phyloP scores from a whole-genome alignment of 2,113 vertebrate genomes.

The Prietella phreatophila region DNA sequence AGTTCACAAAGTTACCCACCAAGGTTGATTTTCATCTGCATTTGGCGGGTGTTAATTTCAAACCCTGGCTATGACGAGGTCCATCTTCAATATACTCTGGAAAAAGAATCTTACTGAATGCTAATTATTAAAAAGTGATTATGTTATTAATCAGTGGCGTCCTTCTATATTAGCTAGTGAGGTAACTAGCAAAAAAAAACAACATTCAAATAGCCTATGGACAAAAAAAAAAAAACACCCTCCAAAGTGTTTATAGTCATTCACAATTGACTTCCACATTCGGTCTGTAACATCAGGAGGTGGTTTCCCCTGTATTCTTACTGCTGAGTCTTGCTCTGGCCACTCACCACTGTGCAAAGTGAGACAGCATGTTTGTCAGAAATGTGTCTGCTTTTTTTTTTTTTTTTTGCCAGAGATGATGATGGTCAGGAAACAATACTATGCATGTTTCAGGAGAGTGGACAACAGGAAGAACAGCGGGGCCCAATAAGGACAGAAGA shows the following conservation, averaged over 20 bases:
- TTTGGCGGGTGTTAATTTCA: too few species aligned
- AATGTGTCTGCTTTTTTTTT: background rate
- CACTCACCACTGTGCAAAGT: background rate
- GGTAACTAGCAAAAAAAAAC: background rate
- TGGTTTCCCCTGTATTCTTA: background rate
- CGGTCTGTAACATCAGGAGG: background rate
- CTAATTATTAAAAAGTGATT: background rate
- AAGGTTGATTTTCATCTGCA: too few species aligned
- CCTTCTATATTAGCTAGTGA: background rate
- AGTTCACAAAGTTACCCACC: too few species aligned
- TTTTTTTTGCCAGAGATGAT: background rate
- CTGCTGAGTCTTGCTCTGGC: background rate
- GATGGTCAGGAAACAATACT: background rate
- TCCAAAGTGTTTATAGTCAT: background rate
- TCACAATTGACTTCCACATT: background rate
- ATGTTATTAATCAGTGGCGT: background rate
- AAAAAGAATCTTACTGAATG: background rate
- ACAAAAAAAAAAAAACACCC: background rate
- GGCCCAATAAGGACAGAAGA: conserved; percentile 60
- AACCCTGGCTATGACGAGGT: background rate
- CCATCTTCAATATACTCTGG: background rate
- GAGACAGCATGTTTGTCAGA: background rate
- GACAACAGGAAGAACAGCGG: background rate
- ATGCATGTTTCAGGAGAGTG: background rate
- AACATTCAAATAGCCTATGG: background rate